Evolutionary conservation across 2,888 invertebrate genomes (phyloP), one percentile per base, ranked within the genome.

Genomic region (Mesodorylaimus sp.): DNA sequence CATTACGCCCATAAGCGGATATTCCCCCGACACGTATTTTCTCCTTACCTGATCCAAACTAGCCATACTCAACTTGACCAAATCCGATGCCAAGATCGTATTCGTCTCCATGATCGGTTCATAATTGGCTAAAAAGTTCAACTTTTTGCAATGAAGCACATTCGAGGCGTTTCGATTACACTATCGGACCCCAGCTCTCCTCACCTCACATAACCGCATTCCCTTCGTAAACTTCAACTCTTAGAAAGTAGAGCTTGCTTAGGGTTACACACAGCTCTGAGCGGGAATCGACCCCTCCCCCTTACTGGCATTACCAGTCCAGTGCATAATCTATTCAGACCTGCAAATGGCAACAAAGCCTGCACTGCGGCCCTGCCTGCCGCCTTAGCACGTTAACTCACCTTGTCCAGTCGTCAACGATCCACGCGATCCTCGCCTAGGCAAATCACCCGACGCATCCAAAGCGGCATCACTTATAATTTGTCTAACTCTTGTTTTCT

Each of bases 371-470:
- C n/a, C n/a, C n/a, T n/a, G n/a, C n/a, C n/a, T n/a, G n/a, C n/a
- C n/a, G n/a, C 16, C 16, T 13, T 19, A 46, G 7, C 3, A 46
- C 3, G 16, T 16, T 37, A 13, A 13, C n/a, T 29, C 26, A 25
- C 47, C 51, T 3, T 43, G 2, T 44, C 51, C 51, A 2, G 48
- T 51, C 7, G 43, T 43, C 13, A 51, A 48, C 13, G 48, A 48
- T 13, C 51, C 51, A 2, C 51, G 10, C 2, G 48, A 48, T 2
- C 51, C 51, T 5, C 51, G 48, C n/a, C 41, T 39, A n/a, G 45
- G 13, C 23, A 36, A 21, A 19, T 3, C 7, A 29, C 7, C 7
- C 29, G 32, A 46, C 42, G 42, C 3, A n/a, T 3, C 16, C 7
- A 29, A 7, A 5, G 5, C 27, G 45, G 5, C 27, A n/a, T 5